Base-by-base conservation (phyloP, 2,888 invertebrate genomes). In the Eurois occulta region DNA sequence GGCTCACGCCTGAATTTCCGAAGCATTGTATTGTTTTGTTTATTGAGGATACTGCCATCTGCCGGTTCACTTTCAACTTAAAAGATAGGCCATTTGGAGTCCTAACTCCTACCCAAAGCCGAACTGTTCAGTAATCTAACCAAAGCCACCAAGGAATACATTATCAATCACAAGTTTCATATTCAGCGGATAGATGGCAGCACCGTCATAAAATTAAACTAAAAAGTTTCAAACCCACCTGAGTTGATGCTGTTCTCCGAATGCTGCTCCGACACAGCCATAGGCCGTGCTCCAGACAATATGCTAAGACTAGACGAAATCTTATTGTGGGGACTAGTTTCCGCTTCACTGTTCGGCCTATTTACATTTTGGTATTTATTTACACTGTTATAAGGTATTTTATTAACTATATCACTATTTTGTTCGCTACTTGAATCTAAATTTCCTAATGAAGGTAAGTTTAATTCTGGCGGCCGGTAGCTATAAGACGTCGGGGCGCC, bases 221-320 rank as follows among this genome's bases (percentile, higher is more conserved):
- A 52, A 0, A n/a, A 21, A n/a, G 2, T 32, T 75, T n/a, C 5
- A 48, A 48, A 77, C 93, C 92, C 85, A 97, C 97, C 97, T 92
- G 95, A 91, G 85, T 95, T 92, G 85, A 97, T 95, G 90, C 96
- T 96, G 89, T 97, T 96, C 83, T 97, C 97, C 72, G 94, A 89
- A 85, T 97, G 94, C 89, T 97, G 96, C 84, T 97, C 95, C 77
- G 96, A 93, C 77, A 96, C 95, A 85, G 96, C 96, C 95, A 96
- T 96, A 32, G 97, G 97, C 90, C 97, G 93, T 89, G 97, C 96
- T 87, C 96, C 96, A 83, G 94, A 90, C 87, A 96, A 92, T 94
- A 96, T 90, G 92, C 95, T 96, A 96, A 95, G 97, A 97, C 97
- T 97, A 97, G 97, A 97, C 92, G 97, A 97, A 93, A 97, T 96